Evolutionary conservation across 2,888 invertebrate genomes (phyloP).

Genomic region (Flexamia atlantica): DNA sequence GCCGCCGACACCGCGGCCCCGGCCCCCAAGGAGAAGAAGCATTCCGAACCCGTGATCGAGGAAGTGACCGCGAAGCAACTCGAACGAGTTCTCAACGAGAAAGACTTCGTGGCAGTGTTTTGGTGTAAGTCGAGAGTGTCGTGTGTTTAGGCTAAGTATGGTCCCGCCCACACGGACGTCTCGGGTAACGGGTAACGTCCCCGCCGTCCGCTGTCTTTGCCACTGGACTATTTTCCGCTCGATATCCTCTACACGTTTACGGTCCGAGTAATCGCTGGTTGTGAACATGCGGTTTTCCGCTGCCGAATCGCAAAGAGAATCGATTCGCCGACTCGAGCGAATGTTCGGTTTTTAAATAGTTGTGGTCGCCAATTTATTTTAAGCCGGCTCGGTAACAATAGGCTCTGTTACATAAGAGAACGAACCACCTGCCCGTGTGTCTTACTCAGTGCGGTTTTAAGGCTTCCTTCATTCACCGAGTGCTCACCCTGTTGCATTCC

Average conservation of each 20-base stretch:
- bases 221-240: constrained; percentile 44
- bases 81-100: constrained; percentile 92
- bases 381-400: constrained; percentile 36
- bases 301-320: background rate
- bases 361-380: constrained; percentile 44
- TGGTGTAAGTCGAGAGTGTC: constrained; percentile 88
- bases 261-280: background rate
- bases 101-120: constrained; percentile 96
- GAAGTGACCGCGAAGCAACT: constrained; percentile 96
- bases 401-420: constrained; percentile 51
- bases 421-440: constrained; percentile 14
- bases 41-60: constrained; percentile 89
- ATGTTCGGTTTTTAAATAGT: constrained; percentile 46
- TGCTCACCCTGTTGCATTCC: no score
- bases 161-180: constrained; percentile 41
- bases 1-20: constrained; percentile 60
- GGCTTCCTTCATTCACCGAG: background rate
- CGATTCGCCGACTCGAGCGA: constrained; percentile 13
- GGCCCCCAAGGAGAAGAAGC: constrained; percentile 69
- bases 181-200: constrained; percentile 46
- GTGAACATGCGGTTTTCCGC: background rate
- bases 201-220: constrained; percentile 6
- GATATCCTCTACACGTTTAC: background rate
- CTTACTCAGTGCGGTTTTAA: background rate
- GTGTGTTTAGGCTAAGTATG: constrained; percentile 55